Base-by-base conservation (phyloP, 2,888 invertebrate species). In the Cryptus viduatorius region DNA sequence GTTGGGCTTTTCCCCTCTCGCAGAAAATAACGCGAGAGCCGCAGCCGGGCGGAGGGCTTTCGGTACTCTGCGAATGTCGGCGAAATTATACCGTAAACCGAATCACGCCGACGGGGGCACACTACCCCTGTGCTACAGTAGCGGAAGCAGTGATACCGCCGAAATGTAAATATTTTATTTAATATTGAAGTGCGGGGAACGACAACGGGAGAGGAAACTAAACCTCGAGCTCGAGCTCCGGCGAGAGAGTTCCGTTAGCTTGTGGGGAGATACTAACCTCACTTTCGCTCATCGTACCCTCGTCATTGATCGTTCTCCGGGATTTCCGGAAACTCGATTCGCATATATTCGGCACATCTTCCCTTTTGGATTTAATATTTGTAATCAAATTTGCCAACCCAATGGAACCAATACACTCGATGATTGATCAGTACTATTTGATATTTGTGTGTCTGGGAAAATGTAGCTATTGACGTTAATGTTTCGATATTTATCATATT, bases 131-230 rank as follows among this genome's bases (percentile, higher is more conserved):
- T 29, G 46, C 68, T 46, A 50, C 50, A 46, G 46, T 5, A 24
- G 46, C 44, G 64, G 56, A 50, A 61, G 42, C 82, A 69, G 50
- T 61, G 73, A 68, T 79, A 73, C 31, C 42, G 68, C 64, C 68
- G 50, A 75, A 73, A 79, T 79, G 61, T 68, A 78, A 50, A 78
- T 61, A 82, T 79, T 61, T 73, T 53, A 76, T 82, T 76, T 65
- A 37, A 69, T 71, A 76, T 82, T 16, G 19, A n/a, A 82, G 61
- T 14, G 59, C 59, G 29, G 61, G 29, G 14, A 31, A 4, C 37
- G 37, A 29, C 61, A 3, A 31, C 2, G 61, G 29, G 31, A 29
- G 31, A 61, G 61, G 61, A 14, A 31, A 61, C 14, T 7, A 19
- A 56, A 48, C 68, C 19, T 16, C 56, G 46, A 48, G 61, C 19